These are phyloP conservation scores for Aleadryas rufinucha DNA, from an alignment of 2,113 vertebrate species.

Conservation along the genomic window DNA sequence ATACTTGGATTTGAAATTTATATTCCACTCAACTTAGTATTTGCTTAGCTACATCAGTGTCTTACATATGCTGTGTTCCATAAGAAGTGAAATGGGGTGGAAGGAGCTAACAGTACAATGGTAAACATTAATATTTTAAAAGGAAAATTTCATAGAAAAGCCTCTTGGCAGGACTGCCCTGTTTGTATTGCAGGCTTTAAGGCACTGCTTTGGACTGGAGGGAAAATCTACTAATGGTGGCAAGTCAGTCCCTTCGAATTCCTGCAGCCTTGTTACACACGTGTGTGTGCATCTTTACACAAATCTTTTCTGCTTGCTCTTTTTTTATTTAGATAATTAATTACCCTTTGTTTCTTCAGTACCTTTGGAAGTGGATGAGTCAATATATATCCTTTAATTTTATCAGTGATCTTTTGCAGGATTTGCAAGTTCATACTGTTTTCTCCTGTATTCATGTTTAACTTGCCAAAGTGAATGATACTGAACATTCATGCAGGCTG, in stretches of 20 bases:
- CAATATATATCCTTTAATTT: not conserved
- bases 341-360: not conserved
- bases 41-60: not conserved
- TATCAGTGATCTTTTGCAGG: not conserved
- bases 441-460: not conserved
- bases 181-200: not conserved
- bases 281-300: not conserved
- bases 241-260: not conserved
- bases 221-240: not conserved
- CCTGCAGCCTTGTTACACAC: not conserved
- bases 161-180: not conserved
- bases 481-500: not conserved
- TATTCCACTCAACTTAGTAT: not conserved
- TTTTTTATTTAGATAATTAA: not conserved
- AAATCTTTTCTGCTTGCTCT: not conserved
- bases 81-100: not conserved
- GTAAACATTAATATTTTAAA: not conserved
- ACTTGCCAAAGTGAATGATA: not conserved
- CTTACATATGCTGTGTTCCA: not conserved
- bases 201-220: not conserved
- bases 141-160: not conserved
- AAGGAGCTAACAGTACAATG: not conserved
- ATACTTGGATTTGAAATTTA: not conserved
- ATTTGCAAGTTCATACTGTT: not conserved
- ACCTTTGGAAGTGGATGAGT: not conserved